phyloP scores from a whole-genome alignment of 2,888 invertebrate species.

The Dryocosmus kuriphilus region DNA sequence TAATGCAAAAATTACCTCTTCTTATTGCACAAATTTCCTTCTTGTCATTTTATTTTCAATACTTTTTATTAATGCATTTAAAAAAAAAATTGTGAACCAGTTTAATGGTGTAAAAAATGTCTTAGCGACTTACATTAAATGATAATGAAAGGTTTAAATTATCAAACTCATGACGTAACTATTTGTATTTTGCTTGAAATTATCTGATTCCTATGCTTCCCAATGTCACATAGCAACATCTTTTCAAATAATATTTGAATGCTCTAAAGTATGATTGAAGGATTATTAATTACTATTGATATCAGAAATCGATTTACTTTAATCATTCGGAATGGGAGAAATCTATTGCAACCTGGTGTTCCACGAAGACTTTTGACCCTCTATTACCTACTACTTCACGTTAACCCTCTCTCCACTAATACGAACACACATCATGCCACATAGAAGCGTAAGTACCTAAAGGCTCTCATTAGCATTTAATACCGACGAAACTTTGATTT shows the following conservation, averaged over 20 bases:
- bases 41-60: background rate
- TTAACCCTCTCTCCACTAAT: slow-evolving; percentile 62
- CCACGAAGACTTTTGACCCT: slow-evolving; percentile 30
- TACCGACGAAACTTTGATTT: slow-evolving; percentile 72
- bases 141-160: no score
- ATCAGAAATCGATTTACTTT: background rate
- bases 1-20: slow-evolving; percentile 35
- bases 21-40: background rate
- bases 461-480: slow-evolving; percentile 72
- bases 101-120: background rate
- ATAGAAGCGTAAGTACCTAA: slow-evolving; percentile 65
- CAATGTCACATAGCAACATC: no score
- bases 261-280: no score
- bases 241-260: no score
- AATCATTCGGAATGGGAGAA: background rate
- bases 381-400: slow-evolving; percentile 26
- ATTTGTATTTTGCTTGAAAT: no score
- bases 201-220: no score
- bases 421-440: slow-evolving; percentile 65
- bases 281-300: background rate
- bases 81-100: background rate
- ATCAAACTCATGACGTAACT: no score
- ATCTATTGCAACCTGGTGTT: background rate
- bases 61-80: background rate
- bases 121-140: background rate